phyloP scores from a whole-genome alignment of 1,140 invertebrate species.

The Steinernema khuongi region DNA sequence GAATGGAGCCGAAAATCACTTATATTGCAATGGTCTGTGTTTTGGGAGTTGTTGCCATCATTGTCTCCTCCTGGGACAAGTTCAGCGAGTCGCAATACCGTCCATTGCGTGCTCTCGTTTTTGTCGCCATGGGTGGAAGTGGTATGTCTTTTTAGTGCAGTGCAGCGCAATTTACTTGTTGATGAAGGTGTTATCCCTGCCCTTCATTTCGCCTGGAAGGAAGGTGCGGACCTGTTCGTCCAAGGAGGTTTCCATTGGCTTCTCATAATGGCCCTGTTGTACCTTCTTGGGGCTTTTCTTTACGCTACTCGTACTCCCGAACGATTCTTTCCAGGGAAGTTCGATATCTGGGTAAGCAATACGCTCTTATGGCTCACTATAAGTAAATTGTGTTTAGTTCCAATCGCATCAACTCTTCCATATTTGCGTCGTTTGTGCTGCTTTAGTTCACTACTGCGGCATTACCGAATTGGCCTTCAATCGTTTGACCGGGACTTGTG shows the following conservation, averaged over 20 bases:
- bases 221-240: slow-evolving; percentile 58
- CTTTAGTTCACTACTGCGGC: not conserved
- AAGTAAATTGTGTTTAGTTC: slow-evolving; percentile 8
- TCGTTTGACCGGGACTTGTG: not conserved
- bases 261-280: slow-evolving; percentile 85
- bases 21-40: slow-evolving; percentile 71
- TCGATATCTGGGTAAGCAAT: slow-evolving; percentile 85
- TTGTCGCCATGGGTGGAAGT: slow-evolving; percentile 20
- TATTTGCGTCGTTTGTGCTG: not conserved
- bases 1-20: slow-evolving; percentile 60
- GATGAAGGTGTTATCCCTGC: not conserved
- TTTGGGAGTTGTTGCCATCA: slow-evolving; percentile 82
- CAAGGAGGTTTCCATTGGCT: slow-evolving; percentile 87
- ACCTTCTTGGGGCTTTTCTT: slow-evolving; percentile 86
- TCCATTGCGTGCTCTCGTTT: not conserved
- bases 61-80: slow-evolving; percentile 94
- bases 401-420: not conserved
- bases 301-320: slow-evolving; percentile 92
- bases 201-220: not conserved
- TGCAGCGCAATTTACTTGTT: slow-evolving; percentile 39
- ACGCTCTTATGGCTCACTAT: not conserved
- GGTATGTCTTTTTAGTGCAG: not conserved
- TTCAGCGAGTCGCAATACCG: slow-evolving; percentile 81
- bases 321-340: slow-evolving; percentile 95
- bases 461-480: not conserved